A percentile compares a stretch with the other conserved stretches of the same genome.
Evolutionary conservation across 2,113 vertebrate species (phyloP).

Genomic region (Alectura lathami): DNA sequence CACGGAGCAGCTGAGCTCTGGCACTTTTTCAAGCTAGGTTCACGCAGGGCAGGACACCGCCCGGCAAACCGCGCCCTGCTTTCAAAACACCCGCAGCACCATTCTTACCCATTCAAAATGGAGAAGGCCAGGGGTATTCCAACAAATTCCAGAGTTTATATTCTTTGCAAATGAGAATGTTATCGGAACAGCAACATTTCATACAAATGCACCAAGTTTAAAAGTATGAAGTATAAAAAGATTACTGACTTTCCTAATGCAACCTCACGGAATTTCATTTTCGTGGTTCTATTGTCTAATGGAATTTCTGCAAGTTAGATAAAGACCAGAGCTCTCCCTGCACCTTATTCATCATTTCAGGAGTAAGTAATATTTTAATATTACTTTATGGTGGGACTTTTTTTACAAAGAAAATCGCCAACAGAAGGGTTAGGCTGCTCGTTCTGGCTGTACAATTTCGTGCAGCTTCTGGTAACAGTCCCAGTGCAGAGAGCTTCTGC

Average conservation of each 20-base stretch:
- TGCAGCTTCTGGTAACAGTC: background rate
- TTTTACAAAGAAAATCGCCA: background rate
- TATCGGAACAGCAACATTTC: background rate
- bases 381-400: background rate
- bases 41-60: background rate
- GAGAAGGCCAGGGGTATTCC: background rate
- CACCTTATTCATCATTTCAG: background rate
- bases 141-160: background rate
- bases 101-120: background rate
- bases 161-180: background rate
- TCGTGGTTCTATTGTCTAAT: background rate
- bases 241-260: background rate
- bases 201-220: too few relatives aligned
- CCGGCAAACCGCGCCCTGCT: background rate
- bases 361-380: background rate
- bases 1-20: background rate
- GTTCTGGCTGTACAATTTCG: background rate
- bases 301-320: background rate
- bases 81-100: background rate
- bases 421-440: background rate
- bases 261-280: background rate
- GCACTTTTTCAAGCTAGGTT: background rate
- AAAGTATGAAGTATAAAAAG: too few relatives aligned
- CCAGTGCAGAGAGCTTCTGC: too few relatives aligned
- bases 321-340: background rate